phyloP scores from a whole-genome alignment of 2,888 invertebrate species.

The Lampropteryx suffumata region DNA sequence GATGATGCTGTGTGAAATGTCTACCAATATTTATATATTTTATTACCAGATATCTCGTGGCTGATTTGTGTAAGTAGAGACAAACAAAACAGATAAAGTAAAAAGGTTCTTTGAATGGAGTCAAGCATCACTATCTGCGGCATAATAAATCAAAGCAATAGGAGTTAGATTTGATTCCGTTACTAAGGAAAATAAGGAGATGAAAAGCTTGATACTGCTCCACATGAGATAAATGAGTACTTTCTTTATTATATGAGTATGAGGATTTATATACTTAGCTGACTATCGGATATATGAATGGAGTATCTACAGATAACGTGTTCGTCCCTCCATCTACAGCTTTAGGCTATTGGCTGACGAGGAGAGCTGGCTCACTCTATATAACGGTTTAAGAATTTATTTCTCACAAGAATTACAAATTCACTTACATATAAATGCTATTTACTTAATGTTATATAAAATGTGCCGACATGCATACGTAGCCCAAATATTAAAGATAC shows the following conservation, averaged over 20 bases:
- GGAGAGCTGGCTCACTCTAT: conserved; percentile 10
- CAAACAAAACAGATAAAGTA: no score
- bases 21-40: no score
- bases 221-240: conserved; percentile 11
- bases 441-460: no score
- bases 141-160: conserved; percentile 1
- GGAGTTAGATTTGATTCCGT: conserved; percentile 2
- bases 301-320: conserved; percentile 23
- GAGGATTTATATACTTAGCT: conserved; percentile 24
- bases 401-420: no score
- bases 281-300: conserved; percentile 15
- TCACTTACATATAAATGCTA: no score
- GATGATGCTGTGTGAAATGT: no score
- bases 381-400: no score
- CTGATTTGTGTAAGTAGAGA: no score
- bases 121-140: background rate
- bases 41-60: no score
- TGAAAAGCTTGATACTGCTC: conserved; percentile 1
- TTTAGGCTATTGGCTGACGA: background rate
- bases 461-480: no score
- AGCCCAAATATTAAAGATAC: no score
- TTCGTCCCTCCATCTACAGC: conserved; percentile 18
- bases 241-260: conserved; percentile 10
- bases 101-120: background rate
- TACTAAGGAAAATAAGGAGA: conserved; percentile 5